phyloP scores from a whole-genome alignment of 1,140 invertebrate species.

The Diabrotica virgifera region DNA sequence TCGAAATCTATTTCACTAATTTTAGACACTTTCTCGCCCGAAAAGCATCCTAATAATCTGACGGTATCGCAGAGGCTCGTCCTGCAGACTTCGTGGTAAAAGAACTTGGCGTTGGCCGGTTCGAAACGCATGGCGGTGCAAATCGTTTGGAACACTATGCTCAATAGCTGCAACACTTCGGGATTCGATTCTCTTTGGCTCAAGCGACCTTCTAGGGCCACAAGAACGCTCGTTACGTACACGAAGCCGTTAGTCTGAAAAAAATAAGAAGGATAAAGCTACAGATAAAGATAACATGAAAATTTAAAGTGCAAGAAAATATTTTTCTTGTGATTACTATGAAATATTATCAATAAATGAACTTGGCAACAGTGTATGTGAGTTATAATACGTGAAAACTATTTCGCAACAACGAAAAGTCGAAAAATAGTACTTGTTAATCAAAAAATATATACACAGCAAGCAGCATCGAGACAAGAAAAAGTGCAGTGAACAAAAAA shows the following conservation, averaged over 20 bases:
- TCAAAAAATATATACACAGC: no score
- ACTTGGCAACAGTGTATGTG: no score
- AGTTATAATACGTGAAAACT: no score
- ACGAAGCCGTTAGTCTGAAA: conserved; percentile 85
- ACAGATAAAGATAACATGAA: no score
- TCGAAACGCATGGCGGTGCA: conserved; percentile 98
- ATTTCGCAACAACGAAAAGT: no score
- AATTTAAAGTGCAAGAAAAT: not conserved
- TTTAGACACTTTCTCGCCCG: conserved; percentile 51
- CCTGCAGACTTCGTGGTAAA: conserved; percentile 92
- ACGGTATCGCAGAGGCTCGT: conserved; percentile 91
- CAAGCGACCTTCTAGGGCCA: conserved; percentile 86
- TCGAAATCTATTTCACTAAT: conserved; percentile 49
- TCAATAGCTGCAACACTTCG: conserved; percentile 64
- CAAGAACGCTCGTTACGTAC: conserved; percentile 93
- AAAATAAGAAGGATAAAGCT: not conserved
- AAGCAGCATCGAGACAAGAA: no score
- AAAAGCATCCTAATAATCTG: conserved; percentile 87
- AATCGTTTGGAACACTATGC: conserved; percentile 92
- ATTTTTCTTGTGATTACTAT: no score
- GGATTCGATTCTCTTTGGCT: conserved; percentile 49
- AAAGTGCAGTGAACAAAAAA: no score
- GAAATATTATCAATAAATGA: no score
- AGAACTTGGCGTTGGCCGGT: conserved; percentile 98
- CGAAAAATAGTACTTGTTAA: no score